Evolutionary conservation across 2,797 vertebrate genomes (phyloP), one percentile per base, ranked within the genome.

Genomic region (Decapterus maruadsi): DNA sequence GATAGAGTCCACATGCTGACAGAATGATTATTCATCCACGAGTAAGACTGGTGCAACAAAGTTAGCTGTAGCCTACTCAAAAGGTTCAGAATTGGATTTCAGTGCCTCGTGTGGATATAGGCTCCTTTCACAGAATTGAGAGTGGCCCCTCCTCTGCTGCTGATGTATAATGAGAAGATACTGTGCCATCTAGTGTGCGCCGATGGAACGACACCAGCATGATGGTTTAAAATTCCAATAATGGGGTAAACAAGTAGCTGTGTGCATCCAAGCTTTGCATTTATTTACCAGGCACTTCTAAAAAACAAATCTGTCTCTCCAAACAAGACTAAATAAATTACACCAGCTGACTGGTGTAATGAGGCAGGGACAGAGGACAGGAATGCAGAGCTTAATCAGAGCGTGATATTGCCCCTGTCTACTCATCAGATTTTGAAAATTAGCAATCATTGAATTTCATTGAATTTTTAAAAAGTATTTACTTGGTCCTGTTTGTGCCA

Each of bases 171-270:
- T 82, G 74, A 89, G 87, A 89, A 90, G 81, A 89, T 66, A 84
- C 82, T 88, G 68, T 92, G 93, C 94, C 95, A 93, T 93, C 94
- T 93, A 94, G 95, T 94, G 95, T 92, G 8, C 2, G 34, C 29
- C 68, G 58, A 43, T 7, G 38, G 58, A 66, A 85, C 75, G 58
- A 59, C 81, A 74, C 16, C 14, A 45, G 19, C 19, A 10, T 1
- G 7, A 40, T 6, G 1, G 10, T 34, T 31, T 2, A 0, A n/a
- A 19, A n/a, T 19, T 65, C 6, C 40, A 58, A 26, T 67, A 66
- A 69, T 43, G 61, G 53, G 16, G 71, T 82, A 83, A 90, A 92
- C 74, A 79, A 87, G 77, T 64, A 64, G 69, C 58, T 78, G 78
- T 72, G 80, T 75, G 74, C 72, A 79, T 48, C 73, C 72, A 73